These are phyloP conservation scores for Sebastes itinus DNA, from an alignment of 2,797 vertebrate genomes.

Conservation along the genomic window DNA sequence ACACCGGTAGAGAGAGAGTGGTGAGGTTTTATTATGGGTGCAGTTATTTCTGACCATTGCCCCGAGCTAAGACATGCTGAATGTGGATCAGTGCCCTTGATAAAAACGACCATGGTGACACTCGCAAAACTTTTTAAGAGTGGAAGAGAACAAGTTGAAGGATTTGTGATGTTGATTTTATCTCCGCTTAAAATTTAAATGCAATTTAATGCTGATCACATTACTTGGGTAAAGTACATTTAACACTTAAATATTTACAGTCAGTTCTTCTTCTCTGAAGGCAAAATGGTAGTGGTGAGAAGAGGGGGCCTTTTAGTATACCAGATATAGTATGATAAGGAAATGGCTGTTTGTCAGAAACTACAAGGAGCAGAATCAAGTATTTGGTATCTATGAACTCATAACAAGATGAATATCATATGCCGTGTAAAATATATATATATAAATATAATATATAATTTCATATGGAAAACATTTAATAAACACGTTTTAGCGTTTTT, in stretches of 20 bases:
- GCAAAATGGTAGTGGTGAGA: not conserved
- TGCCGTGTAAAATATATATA: too few species aligned
- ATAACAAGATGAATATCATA: too few species aligned
- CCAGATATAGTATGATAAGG: too few species aligned
- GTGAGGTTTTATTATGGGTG: not conserved
- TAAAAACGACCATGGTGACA: not conserved
- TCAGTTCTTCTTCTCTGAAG: not conserved
- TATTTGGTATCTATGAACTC: too few species aligned
- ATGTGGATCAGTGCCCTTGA: constrained; percentile 13
- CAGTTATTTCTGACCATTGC: not conserved
- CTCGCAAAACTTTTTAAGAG: not conserved
- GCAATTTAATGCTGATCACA: not conserved
- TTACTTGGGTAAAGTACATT: not conserved
- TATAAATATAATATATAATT: too few species aligned
- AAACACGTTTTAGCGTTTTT: too few species aligned
- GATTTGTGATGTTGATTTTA: not conserved
- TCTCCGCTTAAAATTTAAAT: not conserved
- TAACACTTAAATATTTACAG: not conserved
- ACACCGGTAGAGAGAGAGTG: not conserved
- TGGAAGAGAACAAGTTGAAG: not conserved
- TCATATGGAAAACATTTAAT: too few species aligned
- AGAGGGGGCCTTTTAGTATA: not conserved
- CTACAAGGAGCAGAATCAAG: too few species aligned
- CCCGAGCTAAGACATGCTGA: not conserved
- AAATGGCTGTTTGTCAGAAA: too few species aligned